Percentiles rank a stretch among this genome's conserved stretches.
Evolutionary conservation across 2,797 vertebrate species (phyloP).

Genomic region (Etheostoma nigrum): DNA sequence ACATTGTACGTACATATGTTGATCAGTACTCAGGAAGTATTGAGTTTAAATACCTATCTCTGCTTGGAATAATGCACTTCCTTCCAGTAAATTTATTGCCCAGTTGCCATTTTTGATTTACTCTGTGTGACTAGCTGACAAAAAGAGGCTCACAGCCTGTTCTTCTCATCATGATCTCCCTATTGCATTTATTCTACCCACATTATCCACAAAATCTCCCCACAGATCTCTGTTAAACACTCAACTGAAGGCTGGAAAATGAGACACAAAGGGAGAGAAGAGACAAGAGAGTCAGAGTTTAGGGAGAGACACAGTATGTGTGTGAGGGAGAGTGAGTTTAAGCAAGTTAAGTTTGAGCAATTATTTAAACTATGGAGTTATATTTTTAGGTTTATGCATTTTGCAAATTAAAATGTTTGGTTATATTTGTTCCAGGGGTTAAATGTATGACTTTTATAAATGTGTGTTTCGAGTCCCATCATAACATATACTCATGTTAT

Average conservation of each 20-base stretch:
- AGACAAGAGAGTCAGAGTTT: not conserved
- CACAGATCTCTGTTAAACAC: slow-evolving; percentile 23
- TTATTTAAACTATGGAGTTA: slow-evolving; percentile 2
- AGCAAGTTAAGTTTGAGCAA: not conserved
- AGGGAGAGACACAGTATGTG: not conserved
- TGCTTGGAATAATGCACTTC: not conserved
- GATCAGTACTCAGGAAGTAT: not conserved
- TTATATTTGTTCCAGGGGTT: not conserved
- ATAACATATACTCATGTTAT: not conserved
- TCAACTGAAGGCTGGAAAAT: slow-evolving; percentile 5
- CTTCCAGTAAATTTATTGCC: not conserved
- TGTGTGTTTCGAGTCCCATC: not conserved
- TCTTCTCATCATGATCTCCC: slow-evolving; percentile 4
- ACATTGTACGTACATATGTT: not conserved
- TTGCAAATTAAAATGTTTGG: not conserved
- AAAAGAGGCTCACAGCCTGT: slow-evolving; percentile 5
- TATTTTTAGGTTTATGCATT: not conserved
- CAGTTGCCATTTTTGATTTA: slow-evolving; percentile 19
- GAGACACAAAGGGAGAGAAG: slow-evolving; percentile 22
- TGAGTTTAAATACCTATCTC: not conserved
- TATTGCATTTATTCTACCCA: slow-evolving; percentile 5
- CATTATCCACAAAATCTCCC: slow-evolving; percentile 21
- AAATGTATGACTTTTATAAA: not conserved
- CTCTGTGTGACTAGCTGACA: slow-evolving; percentile 7
- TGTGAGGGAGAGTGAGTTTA: slow-evolving; percentile 8